Base-by-base conservation (phyloP, 2,113 vertebrate species). In the Leptobrachium leishanense region DNA sequence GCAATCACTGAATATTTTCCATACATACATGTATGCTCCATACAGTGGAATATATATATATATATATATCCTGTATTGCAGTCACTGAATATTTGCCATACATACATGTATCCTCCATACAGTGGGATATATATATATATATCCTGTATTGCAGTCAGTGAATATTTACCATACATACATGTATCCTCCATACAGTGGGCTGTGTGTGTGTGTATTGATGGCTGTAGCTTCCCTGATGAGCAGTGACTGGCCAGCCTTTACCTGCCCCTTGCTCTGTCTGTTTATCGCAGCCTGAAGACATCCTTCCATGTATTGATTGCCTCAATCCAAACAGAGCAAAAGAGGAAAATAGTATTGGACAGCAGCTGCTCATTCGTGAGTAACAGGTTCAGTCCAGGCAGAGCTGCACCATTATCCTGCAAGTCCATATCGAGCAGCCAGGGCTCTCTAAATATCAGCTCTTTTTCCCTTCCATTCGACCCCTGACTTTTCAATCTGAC, bases 321-420 rank as follows among this genome's bases (percentile, higher is more conserved):
- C 20, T 50, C 65, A 81, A 76, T 85, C 82, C 85, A 85, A 88
- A 89, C 82, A 76, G 86, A 88, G 86, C 70, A 63, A 82, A 82
- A 90, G 92, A 94, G 85, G 86, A 82, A 87, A 88, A 95, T 93
- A 84, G 84, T 85, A 90, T 88, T 88, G 88, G 93, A 94, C 92
- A 90, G 93, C 72, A 79, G 88, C 86, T 89, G 90, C 88, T 95
- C 94, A 94, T 84, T 92, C 91, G 90, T 90, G 85, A 93, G 83
- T 92, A 94, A 95, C 88, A 82, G 86, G 90, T 90, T 94, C 91
- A 91, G 87, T 46, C 59, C 88, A 88, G 84, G 86, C 84, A 82
- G 78, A 82, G 86, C 88, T 85, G 87, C 78, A 72, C 88, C 88
- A 91, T 92, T 91, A 91, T 91, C 89, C 88, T 88, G 88, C 89